Evolutionary conservation across 2,888 invertebrate genomes (phyloP), one percentile per base, ranked within the genome.

Genomic region (Argyra leucocephala): DNA sequence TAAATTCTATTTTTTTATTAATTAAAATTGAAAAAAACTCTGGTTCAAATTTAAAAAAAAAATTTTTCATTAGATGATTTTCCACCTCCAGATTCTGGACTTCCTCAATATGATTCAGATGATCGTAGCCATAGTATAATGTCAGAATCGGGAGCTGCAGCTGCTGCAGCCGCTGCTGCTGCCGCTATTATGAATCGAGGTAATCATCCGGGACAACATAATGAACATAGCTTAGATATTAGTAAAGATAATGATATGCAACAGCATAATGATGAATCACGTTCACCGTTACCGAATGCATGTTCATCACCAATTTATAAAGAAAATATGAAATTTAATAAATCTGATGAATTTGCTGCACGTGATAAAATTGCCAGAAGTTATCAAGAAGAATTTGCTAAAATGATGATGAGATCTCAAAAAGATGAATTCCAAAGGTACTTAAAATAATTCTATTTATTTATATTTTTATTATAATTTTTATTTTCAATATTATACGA

Each of bases 281-380:
- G 90, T 74, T 92, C 92, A 36, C 88, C 88, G 22, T 85, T 82
- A 3, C 85, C 89, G 68, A 86, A 88, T 62, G 87, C 88, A 72
- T 92, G 91, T 77, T 86, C 86, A 22, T 92, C 92, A 64, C 93
- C 93, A 2, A 90, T 90, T 77, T 89, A 89, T 67, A 86, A 86
- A 81, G 72, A 74, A 0, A 69, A 72, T 63, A 73, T n/a, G 18
- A 48, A 48, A 48, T 48, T 48, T 48, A 72, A 89, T 86, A 73
- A 18, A 76, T 73, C 23, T 80, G 93, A 91, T 79, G 96, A 96
- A 82, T 91, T 96, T 81, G 91, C 96, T 81, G 91, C 96, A 57
- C 96, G 96, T 77, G 97, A 98, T 76, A 95, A 96, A 80, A 93
- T 96, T 73, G 89, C 91, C 59, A 86, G 94, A 74, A 93, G 96